These are phyloP conservation scores for Ibycter americanus DNA, from an alignment of 2,797 vertebrate species.

Conservation along the genomic window DNA sequence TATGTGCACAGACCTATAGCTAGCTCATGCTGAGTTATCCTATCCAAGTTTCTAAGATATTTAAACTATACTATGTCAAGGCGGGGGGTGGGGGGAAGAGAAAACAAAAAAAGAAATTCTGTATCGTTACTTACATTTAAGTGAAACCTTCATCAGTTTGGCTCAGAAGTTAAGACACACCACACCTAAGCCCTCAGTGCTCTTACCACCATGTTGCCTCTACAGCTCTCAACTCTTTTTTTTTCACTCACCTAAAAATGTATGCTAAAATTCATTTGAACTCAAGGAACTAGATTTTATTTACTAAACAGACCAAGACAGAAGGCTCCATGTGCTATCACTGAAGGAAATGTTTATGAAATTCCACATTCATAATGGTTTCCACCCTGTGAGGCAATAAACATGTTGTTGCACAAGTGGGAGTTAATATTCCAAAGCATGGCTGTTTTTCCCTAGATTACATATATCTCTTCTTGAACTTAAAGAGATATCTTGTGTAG, in stretches of 20 bases:
- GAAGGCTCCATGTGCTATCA: neutral
- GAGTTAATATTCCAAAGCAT: neutral
- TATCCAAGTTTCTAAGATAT: neutral
- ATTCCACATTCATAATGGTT: neutral
- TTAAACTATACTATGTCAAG: neutral
- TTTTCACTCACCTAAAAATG: neutral
- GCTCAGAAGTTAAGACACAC: neutral
- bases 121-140: neutral
- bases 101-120: neutral
- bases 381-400: neutral
- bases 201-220: neutral
- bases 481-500: neutral
- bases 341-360: neutral
- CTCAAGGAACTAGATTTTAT: neutral
- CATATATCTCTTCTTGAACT: neutral
- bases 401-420: accelerated
- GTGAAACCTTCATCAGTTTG: neutral
- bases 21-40: neutral
- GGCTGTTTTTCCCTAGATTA: neutral
- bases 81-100: neutral
- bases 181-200: neutral
- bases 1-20: neutral
- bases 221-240: neutral
- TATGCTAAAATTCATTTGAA: neutral
- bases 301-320: neutral